These are phyloP conservation scores for Heliornis fulica DNA, from an alignment of 2,113 vertebrate genomes.

Conservation along the genomic window DNA sequence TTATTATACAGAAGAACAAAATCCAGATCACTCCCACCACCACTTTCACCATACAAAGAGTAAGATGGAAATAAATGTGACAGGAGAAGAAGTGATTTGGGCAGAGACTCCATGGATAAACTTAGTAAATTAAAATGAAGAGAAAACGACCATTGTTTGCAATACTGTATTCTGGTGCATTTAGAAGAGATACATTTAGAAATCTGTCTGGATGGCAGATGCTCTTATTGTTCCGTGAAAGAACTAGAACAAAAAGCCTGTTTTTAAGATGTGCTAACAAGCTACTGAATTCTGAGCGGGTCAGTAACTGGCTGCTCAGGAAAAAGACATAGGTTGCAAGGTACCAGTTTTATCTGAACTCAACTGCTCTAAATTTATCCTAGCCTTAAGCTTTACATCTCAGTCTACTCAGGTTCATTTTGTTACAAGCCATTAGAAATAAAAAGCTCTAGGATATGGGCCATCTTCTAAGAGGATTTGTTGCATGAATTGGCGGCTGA, in stretches of 20 bases:
- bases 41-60: not conserved
- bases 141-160: not conserved
- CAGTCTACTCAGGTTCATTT: not conserved
- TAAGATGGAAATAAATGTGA: not conserved
- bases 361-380: not conserved
- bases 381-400: not conserved
- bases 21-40: not conserved
- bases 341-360: not conserved
- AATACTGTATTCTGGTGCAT: not conserved
- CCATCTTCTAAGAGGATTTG: not conserved
- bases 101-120: not conserved
- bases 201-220: conserved; percentile 10
- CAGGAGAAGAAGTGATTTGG: not conserved
- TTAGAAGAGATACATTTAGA: conserved; percentile 6
- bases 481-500: not conserved
- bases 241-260: not conserved
- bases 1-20: not conserved
- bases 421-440: not conserved
- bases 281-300: not conserved
- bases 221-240: not conserved
- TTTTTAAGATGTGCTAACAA: not conserved
- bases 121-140: not conserved
- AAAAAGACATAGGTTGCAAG: not conserved
- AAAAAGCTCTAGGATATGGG: not conserved
- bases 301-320: not conserved